Evolutionary conservation across 2,888 invertebrate species (phyloP).

Genomic region (Aporophyla nigra): DNA sequence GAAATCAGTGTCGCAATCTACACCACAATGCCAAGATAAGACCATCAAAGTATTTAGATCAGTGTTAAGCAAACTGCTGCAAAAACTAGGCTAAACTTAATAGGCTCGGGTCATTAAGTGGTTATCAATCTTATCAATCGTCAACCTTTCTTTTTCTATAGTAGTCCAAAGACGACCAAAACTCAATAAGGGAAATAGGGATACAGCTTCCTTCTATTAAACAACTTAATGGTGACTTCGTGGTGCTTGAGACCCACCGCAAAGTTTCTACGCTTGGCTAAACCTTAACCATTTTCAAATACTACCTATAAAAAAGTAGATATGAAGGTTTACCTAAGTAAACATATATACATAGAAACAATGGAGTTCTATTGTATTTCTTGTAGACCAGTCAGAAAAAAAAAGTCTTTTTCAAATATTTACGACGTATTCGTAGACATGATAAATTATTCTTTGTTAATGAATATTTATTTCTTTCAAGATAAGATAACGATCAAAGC

Average conservation of each 20-base stretch:
- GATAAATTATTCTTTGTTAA: constrained; percentile 34
- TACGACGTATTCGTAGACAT: constrained; percentile 13
- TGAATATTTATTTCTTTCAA: constrained; percentile 28
- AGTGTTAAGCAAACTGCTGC: constrained; percentile 14
- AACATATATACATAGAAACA: neutral
- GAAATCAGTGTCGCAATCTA: constrained; percentile 20
- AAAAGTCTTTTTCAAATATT: constrained; percentile 43
- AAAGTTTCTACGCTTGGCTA: neutral
- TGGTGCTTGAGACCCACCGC: neutral
- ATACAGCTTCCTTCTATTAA: neutral
- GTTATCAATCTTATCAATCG: neutral
- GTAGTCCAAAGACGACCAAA: neutral
- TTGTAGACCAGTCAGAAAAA: constrained; percentile 5
- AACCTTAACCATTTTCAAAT: neutral
- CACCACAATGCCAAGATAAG: constrained; percentile 12
- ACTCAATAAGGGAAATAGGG: neutral
- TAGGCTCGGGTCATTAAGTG: neutral
- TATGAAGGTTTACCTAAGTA: neutral
- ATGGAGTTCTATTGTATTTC: neutral
- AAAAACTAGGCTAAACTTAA: constrained; percentile 1
- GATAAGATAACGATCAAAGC: constrained; percentile 41
- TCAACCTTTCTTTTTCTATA: neutral
- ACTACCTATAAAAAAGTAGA: too few species aligned
- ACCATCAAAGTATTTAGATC: constrained; percentile 23
- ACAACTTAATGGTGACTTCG: neutral